Percentiles rank a stretch among this genome's conserved stretches.
Evolutionary conservation across 2,797 vertebrate species (phyloP).

Genomic region (Neostethus bicornis): DNA sequence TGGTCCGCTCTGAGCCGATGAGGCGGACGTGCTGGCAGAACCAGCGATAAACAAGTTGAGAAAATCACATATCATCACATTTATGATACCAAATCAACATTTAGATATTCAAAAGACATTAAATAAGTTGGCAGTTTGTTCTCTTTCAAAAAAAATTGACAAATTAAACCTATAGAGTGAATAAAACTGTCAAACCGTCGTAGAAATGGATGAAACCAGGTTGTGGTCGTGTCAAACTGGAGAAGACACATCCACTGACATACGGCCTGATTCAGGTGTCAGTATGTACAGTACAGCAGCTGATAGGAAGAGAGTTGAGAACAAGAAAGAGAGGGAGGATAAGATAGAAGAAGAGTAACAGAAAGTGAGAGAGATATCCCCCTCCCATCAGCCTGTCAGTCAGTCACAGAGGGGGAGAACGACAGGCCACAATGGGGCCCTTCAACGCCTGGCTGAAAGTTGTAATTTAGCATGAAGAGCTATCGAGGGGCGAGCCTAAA

Average conservation of each 20-base stretch:
- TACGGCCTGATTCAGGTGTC: slow-evolving; percentile 68
- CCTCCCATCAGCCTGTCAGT: slow-evolving; percentile 72
- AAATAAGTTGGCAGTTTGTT: too few relatives aligned
- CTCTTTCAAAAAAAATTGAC: too few relatives aligned
- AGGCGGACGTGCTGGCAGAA: slow-evolving; percentile 32
- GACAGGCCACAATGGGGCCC: slow-evolving; percentile 82
- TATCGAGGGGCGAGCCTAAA: slow-evolving; percentile 77
- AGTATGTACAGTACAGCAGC: slow-evolving; percentile 47
- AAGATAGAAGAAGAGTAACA: slow-evolving; percentile 35
- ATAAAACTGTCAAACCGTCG: slow-evolving; percentile 34
- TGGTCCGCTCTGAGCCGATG: slow-evolving; percentile 43
- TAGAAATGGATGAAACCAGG: slow-evolving; percentile 46
- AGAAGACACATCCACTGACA: slow-evolving; percentile 41
- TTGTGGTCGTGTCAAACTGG: slow-evolving; percentile 44
- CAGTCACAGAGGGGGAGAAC: slow-evolving; percentile 79
- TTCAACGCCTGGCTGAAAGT: slow-evolving; percentile 80
- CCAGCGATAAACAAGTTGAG: slow-evolving; percentile 2
- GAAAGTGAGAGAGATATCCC: slow-evolving; percentile 39
- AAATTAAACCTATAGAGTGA: too few relatives aligned
- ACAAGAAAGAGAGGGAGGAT: slow-evolving; percentile 34
- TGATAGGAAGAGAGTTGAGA: slow-evolving; percentile 50
- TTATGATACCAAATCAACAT: too few relatives aligned
- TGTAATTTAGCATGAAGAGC: slow-evolving; percentile 82
- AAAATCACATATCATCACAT: slow-evolving; percentile 20
- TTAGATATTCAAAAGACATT: too few relatives aligned